Evolutionary conservation across 2,888 invertebrate species (phyloP), one percentile per base, ranked within the genome.

Genomic region (Phaedon cochleariae): DNA sequence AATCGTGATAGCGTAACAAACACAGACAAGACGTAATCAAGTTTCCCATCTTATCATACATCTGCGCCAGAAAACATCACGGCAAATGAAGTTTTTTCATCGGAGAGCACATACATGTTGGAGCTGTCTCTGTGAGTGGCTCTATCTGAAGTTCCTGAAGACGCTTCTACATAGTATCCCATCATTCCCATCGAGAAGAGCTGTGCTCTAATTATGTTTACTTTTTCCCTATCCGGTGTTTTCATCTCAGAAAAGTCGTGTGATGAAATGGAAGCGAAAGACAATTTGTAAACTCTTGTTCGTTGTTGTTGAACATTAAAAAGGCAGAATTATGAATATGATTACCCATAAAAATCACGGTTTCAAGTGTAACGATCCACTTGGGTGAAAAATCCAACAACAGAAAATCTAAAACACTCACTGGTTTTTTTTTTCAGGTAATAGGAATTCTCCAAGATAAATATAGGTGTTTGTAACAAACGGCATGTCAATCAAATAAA

Each of bases 151-250:
- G 68, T 71, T 67, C 65, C 65, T 69, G 68, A 67, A 65, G 72
- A 60, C 70, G 60, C 67, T 69, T 69, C 62, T 54, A 66, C 69
- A 65, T 64, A 53, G 62, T 66, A n/a, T n/a, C n/a, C n/a, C n/a
- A n/a, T n/a, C n/a, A n/a, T n/a, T n/a, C n/a, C n/a, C 68, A 22
- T 41, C 22, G 67, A 71, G 67, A 68, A 69, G 71, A 71, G 69
- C 70, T 65, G 73, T 71, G 71, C 55, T 65, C 69, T 74, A 75
- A 75, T 75, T 75, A 75, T 75, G 74, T 75, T 75, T 73, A 68
- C 74, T 73, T 74, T 74, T 65, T 70, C 69, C 67, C 71, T 72
- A 73, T 73, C 67, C 69, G 54, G 65, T 64, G 69, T 74, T 71
- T 72, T 71, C 69, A 71, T 68, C 55, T 41, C 17, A 12, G 22